Evolutionary conservation across 2,888 invertebrate species (phyloP).

Genomic region (Clepsis dumicolana): DNA sequence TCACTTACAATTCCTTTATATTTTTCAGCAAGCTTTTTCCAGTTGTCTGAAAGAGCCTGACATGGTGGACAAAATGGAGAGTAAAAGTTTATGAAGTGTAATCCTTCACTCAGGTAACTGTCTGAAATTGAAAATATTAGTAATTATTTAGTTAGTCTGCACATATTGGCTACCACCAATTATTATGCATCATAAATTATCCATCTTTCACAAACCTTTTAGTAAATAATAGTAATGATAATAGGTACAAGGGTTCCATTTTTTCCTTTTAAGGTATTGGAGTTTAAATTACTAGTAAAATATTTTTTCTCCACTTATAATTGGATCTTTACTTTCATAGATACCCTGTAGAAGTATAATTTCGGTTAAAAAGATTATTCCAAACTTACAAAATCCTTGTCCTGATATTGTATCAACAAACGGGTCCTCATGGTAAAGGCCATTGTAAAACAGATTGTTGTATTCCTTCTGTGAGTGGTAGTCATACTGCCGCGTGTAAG

Average conservation of each 20-base stretch:
- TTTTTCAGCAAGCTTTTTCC: conserved; percentile 92
- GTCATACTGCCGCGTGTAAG: conserved; percentile 84
- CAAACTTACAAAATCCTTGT: conserved; percentile 90
- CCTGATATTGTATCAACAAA: conserved; percentile 92
- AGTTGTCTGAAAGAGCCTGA: conserved; percentile 92
- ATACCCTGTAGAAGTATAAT: no score
- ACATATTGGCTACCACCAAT: not conserved
- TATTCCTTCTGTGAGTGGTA: conserved; percentile 87
- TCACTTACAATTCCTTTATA: conserved; percentile 91
- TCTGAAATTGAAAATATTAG: conserved; percentile 66
- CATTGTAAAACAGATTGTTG: conserved; percentile 94
- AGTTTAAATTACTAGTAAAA: no score
- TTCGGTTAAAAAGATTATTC: not conserved
- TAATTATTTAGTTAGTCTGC: not conserved
- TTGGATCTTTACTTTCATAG: no score
- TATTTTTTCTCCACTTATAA: no score
- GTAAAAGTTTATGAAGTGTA: conserved; percentile 96
- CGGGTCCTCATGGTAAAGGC: conserved; percentile 94
- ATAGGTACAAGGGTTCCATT: no score
- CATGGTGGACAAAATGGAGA: conserved; percentile 95
- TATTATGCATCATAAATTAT: no score
- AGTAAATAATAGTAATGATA: no score
- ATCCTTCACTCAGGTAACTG: conserved; percentile 86
- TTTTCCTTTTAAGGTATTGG: no score
- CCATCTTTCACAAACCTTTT: no score